Conservation (phyloP, 2,888 invertebrate genomes). For the Drosophila infuscata region DNA sequence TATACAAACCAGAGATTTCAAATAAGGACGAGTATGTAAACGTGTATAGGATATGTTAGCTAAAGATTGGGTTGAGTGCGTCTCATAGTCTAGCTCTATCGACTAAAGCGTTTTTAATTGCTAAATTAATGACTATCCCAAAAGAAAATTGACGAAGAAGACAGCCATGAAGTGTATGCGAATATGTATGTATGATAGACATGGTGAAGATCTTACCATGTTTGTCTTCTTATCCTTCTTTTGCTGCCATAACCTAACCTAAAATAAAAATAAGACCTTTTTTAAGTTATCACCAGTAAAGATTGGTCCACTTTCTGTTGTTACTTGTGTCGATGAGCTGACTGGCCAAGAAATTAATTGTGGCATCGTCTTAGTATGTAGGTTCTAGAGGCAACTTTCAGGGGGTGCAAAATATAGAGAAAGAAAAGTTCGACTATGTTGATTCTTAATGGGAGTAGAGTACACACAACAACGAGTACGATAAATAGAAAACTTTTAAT, state of each 20-base stretch:
- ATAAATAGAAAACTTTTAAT: constrained; percentile 66
- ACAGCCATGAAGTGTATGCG: neutral
- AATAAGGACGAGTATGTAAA: neutral
- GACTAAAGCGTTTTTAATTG: neutral
- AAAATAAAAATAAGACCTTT: neutral
- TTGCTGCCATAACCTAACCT: neutral
- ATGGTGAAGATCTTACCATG: neutral
- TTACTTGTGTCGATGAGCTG: neutral
- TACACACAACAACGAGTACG: constrained; percentile 33
- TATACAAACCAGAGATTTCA: neutral
- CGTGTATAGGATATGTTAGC: neutral
- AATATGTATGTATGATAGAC: neutral
- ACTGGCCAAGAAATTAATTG: neutral
- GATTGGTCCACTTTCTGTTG: neutral
- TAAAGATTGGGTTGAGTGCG: neutral
- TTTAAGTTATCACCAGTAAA: neutral
- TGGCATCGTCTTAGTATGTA: neutral
- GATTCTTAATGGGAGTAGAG: constrained; percentile 52
- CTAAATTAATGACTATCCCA: neutral
- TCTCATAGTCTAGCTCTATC: neutral
- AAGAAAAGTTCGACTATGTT: constrained; percentile 64
- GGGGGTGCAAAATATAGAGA: constrained; percentile 20
- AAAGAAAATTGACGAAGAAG: neutral
- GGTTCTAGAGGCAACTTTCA: neutral
- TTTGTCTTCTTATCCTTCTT: neutral